phyloP scores from a whole-genome alignment of 2,113 vertebrate genomes.

The Dasypus novemcinctus region DNA sequence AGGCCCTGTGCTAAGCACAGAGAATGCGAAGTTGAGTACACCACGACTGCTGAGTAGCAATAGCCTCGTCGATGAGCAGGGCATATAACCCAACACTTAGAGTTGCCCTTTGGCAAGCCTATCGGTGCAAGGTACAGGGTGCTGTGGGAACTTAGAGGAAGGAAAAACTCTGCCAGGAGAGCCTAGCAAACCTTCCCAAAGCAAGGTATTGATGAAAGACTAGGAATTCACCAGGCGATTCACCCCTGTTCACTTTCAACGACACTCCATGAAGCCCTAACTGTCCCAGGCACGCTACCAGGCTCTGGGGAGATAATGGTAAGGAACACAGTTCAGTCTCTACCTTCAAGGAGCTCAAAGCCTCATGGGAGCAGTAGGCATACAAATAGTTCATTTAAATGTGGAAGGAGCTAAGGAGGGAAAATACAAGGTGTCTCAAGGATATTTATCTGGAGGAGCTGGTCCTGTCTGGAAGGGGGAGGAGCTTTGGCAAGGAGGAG shows the following conservation, averaged over 20 bases:
- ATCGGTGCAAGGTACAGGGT: background rate
- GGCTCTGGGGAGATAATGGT: too few relatives aligned
- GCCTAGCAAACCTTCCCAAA: background rate
- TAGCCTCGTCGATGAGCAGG: background rate
- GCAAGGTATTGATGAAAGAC: background rate
- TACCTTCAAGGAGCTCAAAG: background rate
- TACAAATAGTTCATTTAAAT: background rate
- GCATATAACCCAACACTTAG: background rate
- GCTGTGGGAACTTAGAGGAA: background rate
- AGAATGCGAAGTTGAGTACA: background rate
- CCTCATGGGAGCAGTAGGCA: background rate
- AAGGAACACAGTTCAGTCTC: background rate
- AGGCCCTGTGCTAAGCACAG: background rate
- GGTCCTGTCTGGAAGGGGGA: background rate
- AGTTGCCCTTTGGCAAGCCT: background rate
- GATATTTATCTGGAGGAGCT: background rate
- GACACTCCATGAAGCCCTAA: background rate
- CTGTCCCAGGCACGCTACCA: background rate
- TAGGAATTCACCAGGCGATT: background rate
- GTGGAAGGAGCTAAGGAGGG: background rate
- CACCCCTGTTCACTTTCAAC: background rate
- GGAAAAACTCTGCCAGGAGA: background rate
- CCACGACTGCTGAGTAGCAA: background rate
- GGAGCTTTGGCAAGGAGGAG: background rate
- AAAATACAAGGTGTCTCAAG: background rate